Conservation (phyloP, 2,113 vertebrate species). For the Paramormyrops kingsleyae region DNA sequence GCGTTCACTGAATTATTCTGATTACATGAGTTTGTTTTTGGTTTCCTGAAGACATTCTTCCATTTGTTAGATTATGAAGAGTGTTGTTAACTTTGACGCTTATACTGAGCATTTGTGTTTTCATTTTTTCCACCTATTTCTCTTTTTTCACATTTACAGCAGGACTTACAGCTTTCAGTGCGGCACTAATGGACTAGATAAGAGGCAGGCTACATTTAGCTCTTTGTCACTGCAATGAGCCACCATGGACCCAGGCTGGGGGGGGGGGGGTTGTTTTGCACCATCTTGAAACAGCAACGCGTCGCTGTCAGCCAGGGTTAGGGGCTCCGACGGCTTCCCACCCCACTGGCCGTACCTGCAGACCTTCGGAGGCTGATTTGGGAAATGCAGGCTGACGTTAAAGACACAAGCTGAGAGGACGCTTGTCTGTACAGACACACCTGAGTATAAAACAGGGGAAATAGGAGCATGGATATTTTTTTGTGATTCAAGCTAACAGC, state of each 20-base stretch:
- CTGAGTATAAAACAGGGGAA: neutral
- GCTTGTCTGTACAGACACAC: neutral
- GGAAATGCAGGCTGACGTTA: neutral
- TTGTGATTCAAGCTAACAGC: neutral
- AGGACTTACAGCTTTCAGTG: neutral
- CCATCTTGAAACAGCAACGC: neutral
- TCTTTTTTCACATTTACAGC: neutral
- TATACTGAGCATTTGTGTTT: neutral
- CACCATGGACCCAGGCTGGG: neutral
- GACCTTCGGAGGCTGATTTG: neutral
- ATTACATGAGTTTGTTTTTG: neutral
- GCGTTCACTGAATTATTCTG: neutral
- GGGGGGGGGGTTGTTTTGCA: neutral
- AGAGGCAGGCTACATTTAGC: neutral
- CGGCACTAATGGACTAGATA: neutral
- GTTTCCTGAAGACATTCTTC: neutral
- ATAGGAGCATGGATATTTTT: neutral
- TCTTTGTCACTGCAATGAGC: neutral
- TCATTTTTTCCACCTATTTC: neutral
- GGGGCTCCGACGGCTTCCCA: neutral
- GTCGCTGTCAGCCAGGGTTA: neutral
- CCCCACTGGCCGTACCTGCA: neutral
- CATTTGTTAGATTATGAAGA: neutral
- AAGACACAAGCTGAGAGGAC: neutral
- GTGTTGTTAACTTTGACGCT: neutral